phyloP scores from a whole-genome alignment of 2,113 vertebrate genomes.

The Eolophus roseicapilla region DNA sequence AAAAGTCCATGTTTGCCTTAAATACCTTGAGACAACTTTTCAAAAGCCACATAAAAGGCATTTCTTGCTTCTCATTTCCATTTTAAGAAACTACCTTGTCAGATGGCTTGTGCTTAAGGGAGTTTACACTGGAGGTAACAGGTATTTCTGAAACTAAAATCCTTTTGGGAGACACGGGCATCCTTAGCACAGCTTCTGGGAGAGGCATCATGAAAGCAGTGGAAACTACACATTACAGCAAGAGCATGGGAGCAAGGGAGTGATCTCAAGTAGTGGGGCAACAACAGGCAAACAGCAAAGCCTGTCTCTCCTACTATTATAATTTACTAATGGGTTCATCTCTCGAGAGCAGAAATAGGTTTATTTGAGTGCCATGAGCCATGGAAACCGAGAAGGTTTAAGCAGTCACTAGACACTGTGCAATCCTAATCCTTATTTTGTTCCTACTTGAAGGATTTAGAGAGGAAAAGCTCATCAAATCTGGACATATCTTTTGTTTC shows the following conservation, averaged over 20 bases:
- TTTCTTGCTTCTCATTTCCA: background rate
- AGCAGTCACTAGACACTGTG: background rate
- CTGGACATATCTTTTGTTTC: background rate
- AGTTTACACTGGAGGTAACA: background rate
- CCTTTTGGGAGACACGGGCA: background rate
- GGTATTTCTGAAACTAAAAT: background rate
- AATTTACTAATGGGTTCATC: background rate
- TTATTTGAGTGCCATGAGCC: background rate
- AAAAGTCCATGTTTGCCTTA: background rate
- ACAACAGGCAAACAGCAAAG: background rate
- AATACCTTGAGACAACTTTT: background rate
- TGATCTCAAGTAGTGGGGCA: background rate
- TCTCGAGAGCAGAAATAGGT: background rate
- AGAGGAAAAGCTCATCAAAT: background rate
- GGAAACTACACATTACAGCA: background rate
- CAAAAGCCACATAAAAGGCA: background rate
- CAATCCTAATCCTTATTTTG: background rate
- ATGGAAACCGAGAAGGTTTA: background rate
- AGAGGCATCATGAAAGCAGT: background rate
- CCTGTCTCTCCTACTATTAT: background rate
- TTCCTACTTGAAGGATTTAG: background rate
- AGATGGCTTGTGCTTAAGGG: background rate
- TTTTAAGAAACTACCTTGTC: background rate
- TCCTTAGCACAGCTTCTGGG: background rate
- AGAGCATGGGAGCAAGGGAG: background rate